Evolutionary conservation across 1,140 invertebrate genomes (phyloP), one percentile per base, ranked within the genome.

Genomic region (Hyposmocoma kahamanoa): DNA sequence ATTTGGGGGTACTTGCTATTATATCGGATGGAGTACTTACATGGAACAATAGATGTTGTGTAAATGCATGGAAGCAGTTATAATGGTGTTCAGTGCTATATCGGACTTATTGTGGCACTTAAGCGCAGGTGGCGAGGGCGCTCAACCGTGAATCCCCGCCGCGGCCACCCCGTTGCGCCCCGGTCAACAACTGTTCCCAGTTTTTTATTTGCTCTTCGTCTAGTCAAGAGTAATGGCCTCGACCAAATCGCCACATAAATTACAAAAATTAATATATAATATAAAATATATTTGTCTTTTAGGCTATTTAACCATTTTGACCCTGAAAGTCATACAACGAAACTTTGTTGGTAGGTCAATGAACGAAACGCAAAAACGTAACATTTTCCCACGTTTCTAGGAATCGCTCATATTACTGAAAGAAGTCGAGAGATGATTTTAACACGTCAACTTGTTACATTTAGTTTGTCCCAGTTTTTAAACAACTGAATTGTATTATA

Each of bases 121-220:
- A 11, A n/a, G 59, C 62, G 74, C 80, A 82, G 78, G 78, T 81
- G 77, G 71, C 72, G 64, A 30, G 58, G 51, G 59, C 75, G 70
- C 78, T 82, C 81, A 65, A 79, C 76, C 81, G 68, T 84, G 72
- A 81, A 79, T 72, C 74, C 71, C 66, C 60, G 45, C 51, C 53
- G 59, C 67, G 56, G 45, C 56, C 52, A 58, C 36, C 57, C 22
- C 45, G 52, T 49, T 26, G 48, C 49, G 45, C 56, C 47, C 56
- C 74, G 62, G 46, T 56, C 63, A 54, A 72, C 78, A 80, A 80
- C 74, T 79, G 78, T 75, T 82, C 67, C 72, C 51, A 61, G 71
- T 74, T 75, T 60, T 80, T 77, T 72, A n/a, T n/a, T n/a, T n/a
- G n/a, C n/a, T n/a, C 53, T 56, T 53, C 64, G 55, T 48, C 59